Evolutionary conservation across 2,797 vertebrate genomes (phyloP), one percentile per base, ranked within the genome.

Genomic region (Spinibarbus caldwelli): DNA sequence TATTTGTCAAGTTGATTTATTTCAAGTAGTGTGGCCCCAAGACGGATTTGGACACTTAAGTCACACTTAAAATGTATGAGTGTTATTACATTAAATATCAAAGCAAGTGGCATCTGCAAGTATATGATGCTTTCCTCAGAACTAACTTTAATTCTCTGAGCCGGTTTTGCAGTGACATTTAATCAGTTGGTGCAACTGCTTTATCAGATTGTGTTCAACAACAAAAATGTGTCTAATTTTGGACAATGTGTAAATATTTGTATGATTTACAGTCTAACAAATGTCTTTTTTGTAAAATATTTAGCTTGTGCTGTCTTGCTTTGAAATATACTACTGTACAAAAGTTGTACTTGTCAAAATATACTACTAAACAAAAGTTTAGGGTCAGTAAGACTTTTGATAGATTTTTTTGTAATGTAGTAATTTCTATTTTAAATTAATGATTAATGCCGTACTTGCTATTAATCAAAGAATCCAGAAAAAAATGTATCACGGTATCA

Each of bases 1-100:
- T 38, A 34, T 73, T 57, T 64, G 43, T 71, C 43, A 68, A 31
- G 41, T 57, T 70, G 26, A 52, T 78, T 83, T 72, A 66, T 80
- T 80, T 80, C 29, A 49, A 66, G 36, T 5, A 43, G 23, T 78
- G 34, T 59, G 77, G 41, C 77, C 59, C 59, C 43, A 34, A 80
- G 43, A 67, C 0, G 3, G 62, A 47, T 47, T 66, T 67, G 59
- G 62, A 47, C 78, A 80, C 59, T 64, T 47, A 31, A 47, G 78
- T 80, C 43, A 80, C 62, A 67, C 41, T 80, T 80, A 67, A 66
- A 79, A 49, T 80, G 12, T 47, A 34, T 15, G 43, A 49, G 49
- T 80, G 43, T 4, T 67, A 67, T 80, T 80, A 49, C 78, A 49
- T 49, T 80, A 67, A 67, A 80, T 80, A 80, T 67, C 78, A 80